These are phyloP conservation scores for Capra hircus DNA, from an alignment of 2,113 vertebrate genomes.

Conservation along the genomic window DNA sequence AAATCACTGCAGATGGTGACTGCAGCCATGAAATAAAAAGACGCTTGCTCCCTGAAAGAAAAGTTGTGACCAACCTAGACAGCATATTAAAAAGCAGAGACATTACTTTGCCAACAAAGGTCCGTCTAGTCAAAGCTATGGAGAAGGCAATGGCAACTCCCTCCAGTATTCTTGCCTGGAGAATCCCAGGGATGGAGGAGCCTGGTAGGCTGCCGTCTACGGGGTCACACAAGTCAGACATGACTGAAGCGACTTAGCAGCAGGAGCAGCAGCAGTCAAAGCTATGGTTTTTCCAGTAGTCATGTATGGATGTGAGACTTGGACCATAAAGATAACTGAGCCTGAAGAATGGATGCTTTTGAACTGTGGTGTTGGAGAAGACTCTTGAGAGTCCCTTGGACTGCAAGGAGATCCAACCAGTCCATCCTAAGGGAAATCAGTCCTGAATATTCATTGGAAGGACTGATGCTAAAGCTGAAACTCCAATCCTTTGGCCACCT, in stretches of 20 bases:
- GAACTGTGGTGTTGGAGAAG: neutral
- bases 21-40: neutral
- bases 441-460: neutral
- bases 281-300: neutral
- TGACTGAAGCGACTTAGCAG: neutral
- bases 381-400: neutral
- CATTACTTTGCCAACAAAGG: neutral
- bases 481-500: neutral
- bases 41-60: neutral
- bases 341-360: neutral
- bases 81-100: neutral
- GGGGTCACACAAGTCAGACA: neutral
- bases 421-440: neutral
- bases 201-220: neutral
- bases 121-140: neutral
- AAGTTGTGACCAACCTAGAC: neutral
- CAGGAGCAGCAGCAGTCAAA: neutral
- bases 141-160: neutral
- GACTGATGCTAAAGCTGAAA: neutral
- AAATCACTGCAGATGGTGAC: neutral
- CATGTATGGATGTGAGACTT: neutral
- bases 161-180: neutral
- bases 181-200: neutral
- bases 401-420: neutral
- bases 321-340: neutral